Conservation (phyloP, 2,797 vertebrate species). For the Artibeus jamaicensis region DNA sequence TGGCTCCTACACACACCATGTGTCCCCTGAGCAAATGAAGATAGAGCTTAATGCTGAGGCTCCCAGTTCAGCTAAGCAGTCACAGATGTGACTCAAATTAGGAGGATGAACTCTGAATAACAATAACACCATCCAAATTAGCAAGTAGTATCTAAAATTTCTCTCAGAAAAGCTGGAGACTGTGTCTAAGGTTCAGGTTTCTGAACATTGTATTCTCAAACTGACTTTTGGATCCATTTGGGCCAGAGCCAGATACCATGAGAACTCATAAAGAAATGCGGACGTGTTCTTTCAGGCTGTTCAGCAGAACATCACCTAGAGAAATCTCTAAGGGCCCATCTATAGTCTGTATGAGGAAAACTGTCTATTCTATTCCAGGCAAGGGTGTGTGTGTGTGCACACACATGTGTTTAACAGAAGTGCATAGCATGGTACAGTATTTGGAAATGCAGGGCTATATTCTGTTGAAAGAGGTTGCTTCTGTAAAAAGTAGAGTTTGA, state of each 20-base stretch:
- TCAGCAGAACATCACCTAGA: neutral
- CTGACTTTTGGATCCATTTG: neutral
- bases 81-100: conserved; percentile 76
- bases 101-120: conserved; percentile 68
- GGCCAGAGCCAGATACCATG: neutral
- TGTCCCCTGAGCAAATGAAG: conserved; percentile 74
- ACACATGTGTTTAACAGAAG: neutral
- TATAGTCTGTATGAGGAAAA: neutral
- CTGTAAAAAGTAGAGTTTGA: neutral
- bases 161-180: conserved; percentile 45
- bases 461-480: neutral
- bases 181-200: neutral
- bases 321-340: neutral
- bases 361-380: neutral
- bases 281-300: neutral
- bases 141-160: conserved; percentile 40
- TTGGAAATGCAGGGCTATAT: neutral
- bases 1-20: conserved; percentile 78
- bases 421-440: neutral
- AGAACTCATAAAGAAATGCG: neutral
- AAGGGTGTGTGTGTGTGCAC: neutral
- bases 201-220: neutral
- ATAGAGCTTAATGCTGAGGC: conserved; percentile 58
- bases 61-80: conserved; percentile 69
- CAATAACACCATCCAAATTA: conserved; percentile 63